Conservation (phyloP, 2,113 vertebrate genomes). For the Nothocercus nigrocapillus region DNA sequence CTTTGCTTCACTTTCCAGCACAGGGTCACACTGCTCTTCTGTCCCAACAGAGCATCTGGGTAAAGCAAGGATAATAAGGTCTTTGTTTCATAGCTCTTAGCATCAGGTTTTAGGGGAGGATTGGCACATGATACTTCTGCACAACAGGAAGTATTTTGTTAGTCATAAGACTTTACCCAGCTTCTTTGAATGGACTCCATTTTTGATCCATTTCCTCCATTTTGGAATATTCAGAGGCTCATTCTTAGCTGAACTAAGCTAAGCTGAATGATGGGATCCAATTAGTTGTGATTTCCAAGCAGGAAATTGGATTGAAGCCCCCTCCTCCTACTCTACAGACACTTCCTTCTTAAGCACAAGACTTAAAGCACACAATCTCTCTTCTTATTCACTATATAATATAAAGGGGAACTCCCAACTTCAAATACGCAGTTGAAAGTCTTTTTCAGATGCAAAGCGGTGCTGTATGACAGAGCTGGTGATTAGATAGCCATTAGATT, state of each 20-base stretch:
- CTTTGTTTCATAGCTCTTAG: neutral
- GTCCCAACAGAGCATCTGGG: conserved; percentile 59
- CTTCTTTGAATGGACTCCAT: neutral
- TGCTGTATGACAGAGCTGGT: neutral
- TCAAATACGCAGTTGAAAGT: neutral
- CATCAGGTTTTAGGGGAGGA: neutral
- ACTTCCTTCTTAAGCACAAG: neutral
- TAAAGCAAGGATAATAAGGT: neutral
- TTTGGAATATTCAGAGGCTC: neutral
- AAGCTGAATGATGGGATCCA: neutral
- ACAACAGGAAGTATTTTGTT: conserved; percentile 8
- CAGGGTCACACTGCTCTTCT: conserved; percentile 69
- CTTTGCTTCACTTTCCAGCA: conserved; percentile 77
- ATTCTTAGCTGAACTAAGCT: neutral
- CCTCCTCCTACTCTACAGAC: neutral
- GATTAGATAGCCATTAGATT: neutral
- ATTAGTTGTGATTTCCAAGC: neutral
- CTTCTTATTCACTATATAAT: neutral
- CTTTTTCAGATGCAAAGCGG: neutral
- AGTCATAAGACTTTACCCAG: conserved; percentile 7
- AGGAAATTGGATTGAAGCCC: neutral
- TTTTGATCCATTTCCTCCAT: neutral
- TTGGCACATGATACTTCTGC: neutral
- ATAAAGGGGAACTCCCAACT: neutral
- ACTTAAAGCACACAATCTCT: neutral